These are phyloP conservation scores for Acanthosoma haemorrhoidale DNA, from an alignment of 2,888 invertebrate genomes.

Conservation along the genomic window DNA sequence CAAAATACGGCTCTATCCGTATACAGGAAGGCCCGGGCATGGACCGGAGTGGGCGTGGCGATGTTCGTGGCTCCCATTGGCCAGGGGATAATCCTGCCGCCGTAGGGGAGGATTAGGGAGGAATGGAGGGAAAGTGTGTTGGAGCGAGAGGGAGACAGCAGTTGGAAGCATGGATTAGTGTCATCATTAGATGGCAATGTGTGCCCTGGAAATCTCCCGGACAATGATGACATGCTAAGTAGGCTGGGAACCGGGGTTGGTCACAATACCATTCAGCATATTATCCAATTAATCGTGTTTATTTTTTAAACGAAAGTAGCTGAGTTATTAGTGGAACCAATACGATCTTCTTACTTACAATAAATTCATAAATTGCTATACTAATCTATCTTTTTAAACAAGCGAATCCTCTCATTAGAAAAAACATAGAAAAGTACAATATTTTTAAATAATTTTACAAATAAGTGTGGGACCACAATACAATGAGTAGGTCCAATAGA, in stretches of 20 bases:
- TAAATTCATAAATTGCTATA: too few relatives aligned
- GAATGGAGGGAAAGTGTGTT: conserved; percentile 11
- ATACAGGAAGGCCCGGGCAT: neutral
- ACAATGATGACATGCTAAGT: neutral
- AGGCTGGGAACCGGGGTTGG: neutral
- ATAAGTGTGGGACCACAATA: too few relatives aligned
- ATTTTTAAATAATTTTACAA: too few relatives aligned
- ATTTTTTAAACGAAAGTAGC: neutral
- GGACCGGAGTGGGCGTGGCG: neutral
- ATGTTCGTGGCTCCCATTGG: neutral
- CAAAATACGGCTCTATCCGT: too few relatives aligned
- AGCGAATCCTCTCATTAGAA: too few relatives aligned
- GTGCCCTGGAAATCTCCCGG: too few relatives aligned
- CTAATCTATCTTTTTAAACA: too few relatives aligned
- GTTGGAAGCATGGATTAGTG: conserved; percentile 12
- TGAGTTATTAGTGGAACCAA: neutral
- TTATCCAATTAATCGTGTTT: conserved; percentile 1
- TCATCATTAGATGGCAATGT: conserved; percentile 18
- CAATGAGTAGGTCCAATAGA: too few relatives aligned
- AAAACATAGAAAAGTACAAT: too few relatives aligned
- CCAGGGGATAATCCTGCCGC: neutral
- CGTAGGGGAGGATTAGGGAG: conserved; percentile 11
- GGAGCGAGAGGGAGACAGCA: neutral
- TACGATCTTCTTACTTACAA: too few relatives aligned
- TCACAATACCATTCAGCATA: neutral